phyloP scores from a whole-genome alignment of 2,888 invertebrate species.

The Ceraclea dissimilis region DNA sequence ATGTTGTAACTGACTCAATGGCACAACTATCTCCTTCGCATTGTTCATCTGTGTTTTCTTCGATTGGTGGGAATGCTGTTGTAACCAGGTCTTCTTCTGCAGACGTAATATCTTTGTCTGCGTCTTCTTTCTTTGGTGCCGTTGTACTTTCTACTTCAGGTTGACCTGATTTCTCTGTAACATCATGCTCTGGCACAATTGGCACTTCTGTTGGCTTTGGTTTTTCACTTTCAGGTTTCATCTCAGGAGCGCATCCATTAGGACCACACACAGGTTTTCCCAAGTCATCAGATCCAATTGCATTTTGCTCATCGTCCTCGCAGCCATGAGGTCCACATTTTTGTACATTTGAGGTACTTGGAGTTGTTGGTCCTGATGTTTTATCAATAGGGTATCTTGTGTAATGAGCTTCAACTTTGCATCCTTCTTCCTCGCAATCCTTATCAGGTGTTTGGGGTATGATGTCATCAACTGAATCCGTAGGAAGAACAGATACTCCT shows the following conservation, averaged over 20 bases:
- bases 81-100: neutral
- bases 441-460: slow-evolving; percentile 7
- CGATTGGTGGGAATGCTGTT: neutral
- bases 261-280: slow-evolving; percentile 21
- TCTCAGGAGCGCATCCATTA: slow-evolving; percentile 14
- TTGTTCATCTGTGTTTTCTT: slow-evolving; percentile 3
- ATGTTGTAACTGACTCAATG: slow-evolving; percentile 7
- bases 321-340: slow-evolving; percentile 32
- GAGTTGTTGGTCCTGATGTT: slow-evolving; percentile 9
- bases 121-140: slow-evolving; percentile 3
- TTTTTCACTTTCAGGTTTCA: slow-evolving; percentile 3
- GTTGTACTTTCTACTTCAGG: neutral
- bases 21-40: slow-evolving; percentile 18
- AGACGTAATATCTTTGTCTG: slow-evolving; percentile 1
- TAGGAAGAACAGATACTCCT: slow-evolving; percentile 25
- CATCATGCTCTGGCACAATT: neutral
- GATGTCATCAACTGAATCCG: slow-evolving; percentile 22
- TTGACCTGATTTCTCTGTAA: neutral
- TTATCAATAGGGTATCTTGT: slow-evolving; percentile 16
- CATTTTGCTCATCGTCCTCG: slow-evolving; percentile 22
- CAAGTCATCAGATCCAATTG: slow-evolving; percentile 16
- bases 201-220: slow-evolving; percentile 14
- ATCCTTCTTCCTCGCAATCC: slow-evolving; percentile 18
- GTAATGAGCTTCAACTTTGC: slow-evolving; percentile 20
- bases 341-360: slow-evolving; percentile 22